Conservation (phyloP, 2,888 invertebrate genomes). For the Heliconius ismenius region DNA sequence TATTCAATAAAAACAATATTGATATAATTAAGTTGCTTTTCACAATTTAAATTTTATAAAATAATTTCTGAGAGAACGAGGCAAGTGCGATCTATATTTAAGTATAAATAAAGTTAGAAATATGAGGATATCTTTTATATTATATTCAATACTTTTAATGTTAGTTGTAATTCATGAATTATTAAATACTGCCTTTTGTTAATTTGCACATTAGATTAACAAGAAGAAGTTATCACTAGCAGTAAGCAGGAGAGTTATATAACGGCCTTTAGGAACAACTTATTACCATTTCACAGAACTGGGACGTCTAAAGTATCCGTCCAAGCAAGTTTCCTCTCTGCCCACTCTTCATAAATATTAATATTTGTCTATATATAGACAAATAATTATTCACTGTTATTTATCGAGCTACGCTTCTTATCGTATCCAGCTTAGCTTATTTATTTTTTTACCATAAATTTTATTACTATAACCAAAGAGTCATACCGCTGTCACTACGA, state of each 20-base stretch:
- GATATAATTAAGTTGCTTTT: no score
- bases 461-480: background rate
- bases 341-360: background rate
- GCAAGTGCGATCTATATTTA: background rate
- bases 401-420: background rate
- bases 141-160: background rate
- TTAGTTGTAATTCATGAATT: no score
- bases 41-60: background rate
- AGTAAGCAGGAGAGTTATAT: no score
- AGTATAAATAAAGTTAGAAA: background rate
- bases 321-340: background rate
- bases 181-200: background rate
- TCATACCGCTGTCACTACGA: background rate
- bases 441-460: background rate
- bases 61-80: background rate
- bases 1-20: no score
- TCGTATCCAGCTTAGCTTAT: background rate
- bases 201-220: no score
- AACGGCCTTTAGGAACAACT: background rate
- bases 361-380: slow-evolving; percentile 1
- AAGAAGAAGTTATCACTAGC: no score
- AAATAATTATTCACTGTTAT: background rate
- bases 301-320: no score
- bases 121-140: background rate
- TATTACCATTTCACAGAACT: background rate